Evolutionary conservation across 2,113 vertebrate genomes (phyloP).

Genomic region (Misgurnus mizolepis): DNA sequence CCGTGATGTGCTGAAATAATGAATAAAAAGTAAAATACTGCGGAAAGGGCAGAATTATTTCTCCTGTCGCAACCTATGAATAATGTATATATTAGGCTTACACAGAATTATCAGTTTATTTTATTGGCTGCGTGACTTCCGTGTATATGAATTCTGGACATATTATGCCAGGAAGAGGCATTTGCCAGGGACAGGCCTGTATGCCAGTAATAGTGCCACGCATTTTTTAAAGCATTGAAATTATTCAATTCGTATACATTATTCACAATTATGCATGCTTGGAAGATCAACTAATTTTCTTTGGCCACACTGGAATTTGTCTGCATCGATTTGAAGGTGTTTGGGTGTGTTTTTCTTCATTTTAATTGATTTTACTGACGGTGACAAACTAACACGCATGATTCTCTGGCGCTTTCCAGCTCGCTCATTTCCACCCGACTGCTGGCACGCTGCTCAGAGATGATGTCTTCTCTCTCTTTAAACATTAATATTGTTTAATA

Average conservation of each 20-base stretch:
- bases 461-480: conserved; percentile 58
- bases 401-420: conserved; percentile 53
- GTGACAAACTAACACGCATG: conserved; percentile 55
- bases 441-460: conserved; percentile 57
- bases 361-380: conserved; percentile 60
- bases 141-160: conserved; percentile 42
- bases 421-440: conserved; percentile 56
- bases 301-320: conserved; percentile 46
- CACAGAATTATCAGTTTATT: background rate
- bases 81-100: background rate
- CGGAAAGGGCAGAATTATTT: background rate
- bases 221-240: conserved; percentile 39
- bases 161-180: conserved; percentile 49
- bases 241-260: conserved; percentile 46
- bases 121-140: background rate
- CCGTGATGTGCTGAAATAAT: too few species aligned
- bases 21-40: too few species aligned
- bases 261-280: conserved; percentile 41
- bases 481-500: conserved; percentile 62
- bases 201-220: conserved; percentile 45
- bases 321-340: conserved; percentile 51
- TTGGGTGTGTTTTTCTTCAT: conserved; percentile 46
- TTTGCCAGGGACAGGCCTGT: conserved; percentile 43
- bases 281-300: conserved; percentile 18
- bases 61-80: background rate